Percentiles rank a stretch among this genome's conserved stretches.
Evolutionary conservation across 1,140 invertebrate species (phyloP).

Genomic region (Drosophila micromelanica): DNA sequence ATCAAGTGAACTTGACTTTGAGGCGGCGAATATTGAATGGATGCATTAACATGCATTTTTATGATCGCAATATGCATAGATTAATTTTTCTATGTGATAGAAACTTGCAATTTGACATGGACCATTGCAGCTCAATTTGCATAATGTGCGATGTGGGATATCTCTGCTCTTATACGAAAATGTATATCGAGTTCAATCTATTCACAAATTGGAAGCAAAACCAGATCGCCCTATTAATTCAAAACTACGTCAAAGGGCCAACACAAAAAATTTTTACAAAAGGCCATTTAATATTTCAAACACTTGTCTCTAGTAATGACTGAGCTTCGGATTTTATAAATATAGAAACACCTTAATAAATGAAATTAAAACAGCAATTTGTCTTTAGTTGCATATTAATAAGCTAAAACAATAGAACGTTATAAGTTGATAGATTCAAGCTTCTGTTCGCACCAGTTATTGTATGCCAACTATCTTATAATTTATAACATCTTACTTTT

Average conservation of each 20-base stretch:
- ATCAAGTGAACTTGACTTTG: slow-evolving; percentile 40
- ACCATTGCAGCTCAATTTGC: slow-evolving; percentile 60
- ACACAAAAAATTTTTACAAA: slow-evolving; percentile 3
- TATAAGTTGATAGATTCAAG: neutral
- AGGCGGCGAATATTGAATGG: slow-evolving; percentile 1
- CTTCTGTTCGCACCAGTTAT: neutral
- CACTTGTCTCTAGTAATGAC: neutral
- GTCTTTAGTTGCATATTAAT: neutral
- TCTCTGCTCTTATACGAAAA: neutral
- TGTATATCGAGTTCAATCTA: slow-evolving; percentile 17
- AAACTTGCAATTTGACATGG: slow-evolving; percentile 66
- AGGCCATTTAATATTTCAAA: neutral
- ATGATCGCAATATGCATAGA: slow-evolving; percentile 53
- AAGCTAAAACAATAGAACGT: neutral
- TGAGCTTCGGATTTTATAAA: neutral
- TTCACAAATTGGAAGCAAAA: slow-evolving; percentile 13
- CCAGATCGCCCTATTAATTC: slow-evolving; percentile 30
- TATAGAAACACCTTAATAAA: neutral
- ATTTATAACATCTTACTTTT: neutral
- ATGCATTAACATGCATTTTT: slow-evolving; percentile 33
- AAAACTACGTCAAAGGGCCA: slow-evolving; percentile 33
- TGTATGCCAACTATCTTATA: neutral
- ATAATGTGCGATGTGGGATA: slow-evolving; percentile 18
- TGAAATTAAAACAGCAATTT: neutral
- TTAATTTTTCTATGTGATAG: slow-evolving; percentile 64